phyloP scores from a whole-genome alignment of 2,797 vertebrate species.

The Tolypeutes matacus region DNA sequence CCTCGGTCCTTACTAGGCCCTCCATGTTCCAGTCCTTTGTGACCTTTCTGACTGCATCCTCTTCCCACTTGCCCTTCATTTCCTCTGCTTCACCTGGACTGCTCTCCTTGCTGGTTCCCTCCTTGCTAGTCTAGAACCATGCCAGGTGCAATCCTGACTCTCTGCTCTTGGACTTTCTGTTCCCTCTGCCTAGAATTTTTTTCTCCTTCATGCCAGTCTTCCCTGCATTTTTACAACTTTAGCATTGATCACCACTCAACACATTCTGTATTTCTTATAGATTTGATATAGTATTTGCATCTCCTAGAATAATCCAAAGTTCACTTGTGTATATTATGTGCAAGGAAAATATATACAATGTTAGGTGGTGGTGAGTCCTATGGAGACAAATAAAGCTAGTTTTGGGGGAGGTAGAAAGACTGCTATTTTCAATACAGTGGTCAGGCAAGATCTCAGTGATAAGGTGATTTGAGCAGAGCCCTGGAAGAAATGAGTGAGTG shows the following conservation, averaged over 20 bases:
- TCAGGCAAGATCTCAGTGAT: not conserved
- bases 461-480: not conserved
- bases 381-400: not conserved
- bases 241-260: not conserved
- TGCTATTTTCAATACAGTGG: not conserved
- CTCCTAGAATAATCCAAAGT: conserved; percentile 39
- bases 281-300: conserved; percentile 53
- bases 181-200: conserved; percentile 5
- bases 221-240: not conserved
- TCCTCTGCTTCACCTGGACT: too few relatives aligned
- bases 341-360: not conserved
- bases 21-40: not conserved
- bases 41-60: not conserved
- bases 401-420: not conserved
- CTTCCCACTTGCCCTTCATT: not conserved
- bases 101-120: too few relatives aligned
- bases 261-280: not conserved
- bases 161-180: not conserved
- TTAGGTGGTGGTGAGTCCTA: not conserved
- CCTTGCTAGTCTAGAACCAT: not conserved
- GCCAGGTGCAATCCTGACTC: not conserved
- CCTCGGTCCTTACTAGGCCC: not conserved
- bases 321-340: not conserved
- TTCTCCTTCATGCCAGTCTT: not conserved
- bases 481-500: not conserved